Evolutionary conservation across 2,797 vertebrate species (phyloP).

Genomic region (Crocodylus rhombifer): DNA sequence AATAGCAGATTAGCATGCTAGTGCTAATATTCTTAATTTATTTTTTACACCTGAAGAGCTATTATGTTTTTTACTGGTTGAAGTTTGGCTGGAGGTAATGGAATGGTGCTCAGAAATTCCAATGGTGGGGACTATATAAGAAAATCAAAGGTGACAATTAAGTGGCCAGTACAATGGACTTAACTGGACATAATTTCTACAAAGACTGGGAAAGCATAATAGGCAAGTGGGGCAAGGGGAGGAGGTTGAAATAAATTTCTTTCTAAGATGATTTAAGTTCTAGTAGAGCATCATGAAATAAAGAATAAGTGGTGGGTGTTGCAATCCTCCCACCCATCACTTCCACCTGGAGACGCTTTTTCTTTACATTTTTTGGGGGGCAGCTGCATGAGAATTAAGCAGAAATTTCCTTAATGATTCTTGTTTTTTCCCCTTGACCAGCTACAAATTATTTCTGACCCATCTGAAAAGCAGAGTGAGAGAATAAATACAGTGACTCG

Average conservation of each 20-base stretch:
- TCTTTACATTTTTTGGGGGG: not conserved
- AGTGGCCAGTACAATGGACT: not conserved
- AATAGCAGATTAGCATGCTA: not conserved
- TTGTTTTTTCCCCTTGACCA: not conserved
- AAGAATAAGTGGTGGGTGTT: not conserved
- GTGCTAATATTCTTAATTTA: not conserved
- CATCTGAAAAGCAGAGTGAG: not conserved
- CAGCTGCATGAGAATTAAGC: not conserved
- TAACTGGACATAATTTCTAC: not conserved
- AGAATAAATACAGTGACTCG: not conserved
- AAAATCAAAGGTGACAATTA: conserved; percentile 43
- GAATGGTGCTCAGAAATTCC: conserved; percentile 11
- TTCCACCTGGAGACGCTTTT: not conserved
- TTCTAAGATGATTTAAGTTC: not conserved
- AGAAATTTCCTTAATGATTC: not conserved
- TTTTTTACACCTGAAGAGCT: not conserved
- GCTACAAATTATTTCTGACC: not conserved
- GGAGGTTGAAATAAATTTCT: conserved; percentile 1
- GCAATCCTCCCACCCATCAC: not conserved
- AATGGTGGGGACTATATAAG: not conserved
- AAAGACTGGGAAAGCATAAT: not conserved
- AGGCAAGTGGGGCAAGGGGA: not conserved
- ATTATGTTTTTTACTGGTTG: not conserved
- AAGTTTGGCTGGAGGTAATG: not conserved
- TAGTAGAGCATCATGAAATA: not conserved